Conservation (phyloP, 2,113 vertebrate genomes). For the Urocitellus parryii region DNA sequence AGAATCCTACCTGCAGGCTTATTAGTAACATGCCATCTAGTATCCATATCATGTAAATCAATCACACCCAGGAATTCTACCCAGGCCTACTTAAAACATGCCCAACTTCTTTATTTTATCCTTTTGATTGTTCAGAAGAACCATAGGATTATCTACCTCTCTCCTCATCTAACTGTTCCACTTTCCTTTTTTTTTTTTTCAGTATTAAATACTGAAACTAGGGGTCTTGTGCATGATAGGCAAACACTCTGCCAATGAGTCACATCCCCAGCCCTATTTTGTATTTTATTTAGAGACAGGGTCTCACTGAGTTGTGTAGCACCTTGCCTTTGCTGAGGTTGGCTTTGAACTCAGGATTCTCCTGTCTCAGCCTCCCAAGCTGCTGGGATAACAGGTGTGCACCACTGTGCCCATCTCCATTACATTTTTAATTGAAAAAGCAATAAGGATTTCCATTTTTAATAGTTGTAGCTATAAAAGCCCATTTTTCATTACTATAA, state of each 20-base stretch:
- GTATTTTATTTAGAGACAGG: too few relatives aligned
- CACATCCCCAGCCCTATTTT: too few relatives aligned
- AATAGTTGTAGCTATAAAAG: not conserved
- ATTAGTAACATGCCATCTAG: not conserved
- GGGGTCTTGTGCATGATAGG: too few relatives aligned
- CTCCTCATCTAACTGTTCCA: not conserved
- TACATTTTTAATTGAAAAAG: constrained; percentile 55
- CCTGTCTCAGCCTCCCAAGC: too few relatives aligned
- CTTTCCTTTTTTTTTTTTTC: too few relatives aligned
- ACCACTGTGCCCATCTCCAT: not conserved
- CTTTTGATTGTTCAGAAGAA: constrained; percentile 12
- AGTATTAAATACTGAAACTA: too few relatives aligned
- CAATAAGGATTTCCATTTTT: constrained; percentile 26
- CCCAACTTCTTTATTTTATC: not conserved
- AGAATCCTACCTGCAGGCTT: not conserved
- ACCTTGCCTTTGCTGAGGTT: too few relatives aligned
- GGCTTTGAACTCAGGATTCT: too few relatives aligned
- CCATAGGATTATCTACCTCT: not conserved
- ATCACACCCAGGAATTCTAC: not conserved
- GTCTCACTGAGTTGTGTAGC: too few relatives aligned
- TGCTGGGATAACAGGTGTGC: too few relatives aligned
- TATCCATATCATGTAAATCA: not conserved
- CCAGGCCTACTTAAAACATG: not conserved
- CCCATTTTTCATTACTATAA: constrained; percentile 3
- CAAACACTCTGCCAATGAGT: too few relatives aligned